A percentile compares a stretch with the other conserved stretches of the same genome.
Conservation (phyloP, 2,888 invertebrate genomes). For the Teinopalpus imperialis region DNA sequence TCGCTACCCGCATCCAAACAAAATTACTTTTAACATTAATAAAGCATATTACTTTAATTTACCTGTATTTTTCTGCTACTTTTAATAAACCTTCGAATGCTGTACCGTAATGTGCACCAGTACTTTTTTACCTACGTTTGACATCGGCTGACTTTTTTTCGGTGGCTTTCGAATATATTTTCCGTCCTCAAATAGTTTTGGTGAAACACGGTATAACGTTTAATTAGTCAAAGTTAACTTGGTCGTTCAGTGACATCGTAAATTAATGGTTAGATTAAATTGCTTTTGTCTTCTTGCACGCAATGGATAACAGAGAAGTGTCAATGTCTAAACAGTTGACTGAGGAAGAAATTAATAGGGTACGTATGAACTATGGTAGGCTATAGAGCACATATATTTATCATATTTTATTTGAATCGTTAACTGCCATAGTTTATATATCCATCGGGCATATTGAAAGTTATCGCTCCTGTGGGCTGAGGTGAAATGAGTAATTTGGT, state of each 20-base stretch:
- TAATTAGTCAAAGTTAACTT: constrained; percentile 29
- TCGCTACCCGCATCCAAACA: constrained; percentile 50
- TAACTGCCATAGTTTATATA: too few relatives aligned
- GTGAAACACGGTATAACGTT: constrained; percentile 34
- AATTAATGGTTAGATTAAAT: constrained; percentile 30
- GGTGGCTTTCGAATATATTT: constrained; percentile 38
- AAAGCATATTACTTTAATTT: constrained; percentile 79
- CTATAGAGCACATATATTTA: too few relatives aligned
- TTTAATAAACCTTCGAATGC: constrained; percentile 76
- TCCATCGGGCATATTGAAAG: too few relatives aligned
- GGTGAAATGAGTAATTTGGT: too few relatives aligned
- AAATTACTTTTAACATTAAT: constrained; percentile 79
- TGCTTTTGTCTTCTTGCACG: constrained; percentile 14
- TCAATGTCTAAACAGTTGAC: constrained; percentile 59
- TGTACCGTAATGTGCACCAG: constrained; percentile 70
- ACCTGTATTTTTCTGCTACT: constrained; percentile 72
- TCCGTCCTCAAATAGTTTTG: constrained; percentile 38
- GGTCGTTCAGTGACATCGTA: constrained; percentile 27
- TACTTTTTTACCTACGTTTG: constrained; percentile 75
- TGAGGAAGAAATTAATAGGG: constrained; percentile 73
- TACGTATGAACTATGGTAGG: constrained; percentile 39
- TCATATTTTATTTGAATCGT: too few relatives aligned
- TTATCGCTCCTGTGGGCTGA: too few relatives aligned
- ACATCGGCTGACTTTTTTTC: constrained; percentile 65
- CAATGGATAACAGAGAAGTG: constrained; percentile 53